A percentile compares a stretch with the other conserved stretches of the same genome.
These are phyloP conservation scores for Novumbra hubbsi DNA, from an alignment of 2,797 vertebrate genomes.

Conservation along the genomic window DNA sequence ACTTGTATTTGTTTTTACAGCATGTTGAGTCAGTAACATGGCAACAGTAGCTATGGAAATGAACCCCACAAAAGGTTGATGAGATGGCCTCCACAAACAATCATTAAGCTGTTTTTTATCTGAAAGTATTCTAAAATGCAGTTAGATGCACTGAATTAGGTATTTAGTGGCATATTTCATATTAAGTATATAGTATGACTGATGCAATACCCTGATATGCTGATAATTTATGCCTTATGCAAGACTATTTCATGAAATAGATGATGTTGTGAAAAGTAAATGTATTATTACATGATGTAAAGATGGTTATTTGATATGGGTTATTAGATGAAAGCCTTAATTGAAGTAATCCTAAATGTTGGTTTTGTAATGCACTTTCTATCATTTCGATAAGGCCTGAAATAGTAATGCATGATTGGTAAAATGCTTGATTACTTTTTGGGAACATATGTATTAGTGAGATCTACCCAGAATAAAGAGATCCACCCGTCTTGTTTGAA, in stretches of 20 bases:
- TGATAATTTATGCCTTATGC: neutral
- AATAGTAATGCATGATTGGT: too few relatives aligned
- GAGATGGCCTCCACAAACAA: conserved; percentile 57
- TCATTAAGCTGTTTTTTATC: conserved; percentile 55
- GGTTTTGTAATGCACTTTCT: neutral
- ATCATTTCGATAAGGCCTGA: too few relatives aligned
- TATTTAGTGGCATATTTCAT: neutral
- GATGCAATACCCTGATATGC: neutral
- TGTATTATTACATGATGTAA: neutral
- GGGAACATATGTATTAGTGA: too few relatives aligned
- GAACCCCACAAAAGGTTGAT: conserved; percentile 64
- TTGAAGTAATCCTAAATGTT: neutral
- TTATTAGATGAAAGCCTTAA: neutral
- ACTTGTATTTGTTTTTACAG: conserved; percentile 35
- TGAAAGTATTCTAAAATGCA: conserved; percentile 33
- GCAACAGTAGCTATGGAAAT: conserved; percentile 68
- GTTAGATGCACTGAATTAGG: conserved; percentile 8
- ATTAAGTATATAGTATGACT: too few relatives aligned
- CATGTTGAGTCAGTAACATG: conserved; percentile 56
- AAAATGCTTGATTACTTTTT: too few relatives aligned
- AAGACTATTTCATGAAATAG: neutral
- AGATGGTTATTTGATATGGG: neutral
- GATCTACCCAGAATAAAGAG: too few relatives aligned
- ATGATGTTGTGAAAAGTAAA: neutral
- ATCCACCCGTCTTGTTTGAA: too few relatives aligned